Conservation (phyloP, 2,113 vertebrate species). For the Podarcis cretensis region DNA sequence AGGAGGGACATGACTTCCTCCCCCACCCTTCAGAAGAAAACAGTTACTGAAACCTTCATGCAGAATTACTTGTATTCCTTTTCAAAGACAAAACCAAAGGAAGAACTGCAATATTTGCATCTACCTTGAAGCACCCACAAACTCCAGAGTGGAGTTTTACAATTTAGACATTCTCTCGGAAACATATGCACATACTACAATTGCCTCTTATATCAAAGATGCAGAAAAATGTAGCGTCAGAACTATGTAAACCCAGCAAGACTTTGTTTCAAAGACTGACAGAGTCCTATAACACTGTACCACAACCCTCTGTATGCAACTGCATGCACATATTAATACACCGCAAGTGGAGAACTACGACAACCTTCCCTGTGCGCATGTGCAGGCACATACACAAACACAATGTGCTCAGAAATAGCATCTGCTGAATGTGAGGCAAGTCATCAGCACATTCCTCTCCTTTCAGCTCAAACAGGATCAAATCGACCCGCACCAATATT, state of each 20-base stretch:
- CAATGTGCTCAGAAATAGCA: constrained; percentile 33
- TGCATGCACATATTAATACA: neutral
- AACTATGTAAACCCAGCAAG: neutral
- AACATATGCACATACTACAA: neutral
- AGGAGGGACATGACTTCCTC: accelerated
- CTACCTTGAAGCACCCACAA: neutral
- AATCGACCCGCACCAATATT: constrained; percentile 25
- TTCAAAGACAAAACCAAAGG: neutral
- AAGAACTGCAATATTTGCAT: neutral
- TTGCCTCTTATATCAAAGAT: neutral
- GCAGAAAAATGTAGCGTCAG: neutral
- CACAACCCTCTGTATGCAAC: neutral
- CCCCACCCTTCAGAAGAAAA: neutral
- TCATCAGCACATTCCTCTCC: constrained; percentile 41
- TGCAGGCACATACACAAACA: neutral
- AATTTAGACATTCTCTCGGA: neutral
- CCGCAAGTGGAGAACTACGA: constrained; percentile 26
- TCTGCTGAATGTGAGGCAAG: constrained; percentile 7
- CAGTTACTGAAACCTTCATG: neutral
- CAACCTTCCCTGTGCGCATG: neutral
- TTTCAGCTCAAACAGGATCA: constrained; percentile 17
- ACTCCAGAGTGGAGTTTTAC: neutral
- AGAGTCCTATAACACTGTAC: too few species aligned
- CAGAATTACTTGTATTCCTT: neutral
- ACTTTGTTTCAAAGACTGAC: neutral